Evolutionary conservation across 2,113 vertebrate genomes (phyloP).

Genomic region (Sorex fumeus): DNA sequence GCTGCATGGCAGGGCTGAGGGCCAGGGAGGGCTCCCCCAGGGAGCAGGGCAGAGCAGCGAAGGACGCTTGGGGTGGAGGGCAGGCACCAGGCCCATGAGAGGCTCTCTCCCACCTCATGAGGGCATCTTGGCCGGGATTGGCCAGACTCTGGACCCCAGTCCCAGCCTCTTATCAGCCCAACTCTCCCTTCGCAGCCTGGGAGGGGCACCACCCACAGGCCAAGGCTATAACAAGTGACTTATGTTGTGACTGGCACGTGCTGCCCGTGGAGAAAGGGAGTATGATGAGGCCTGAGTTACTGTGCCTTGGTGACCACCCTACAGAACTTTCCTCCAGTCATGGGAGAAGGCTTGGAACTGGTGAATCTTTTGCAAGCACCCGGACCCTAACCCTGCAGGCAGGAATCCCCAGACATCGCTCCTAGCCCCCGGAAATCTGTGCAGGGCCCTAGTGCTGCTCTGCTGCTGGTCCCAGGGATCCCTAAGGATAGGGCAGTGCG

Average conservation of each 20-base stretch:
- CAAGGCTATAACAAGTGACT: not conserved
- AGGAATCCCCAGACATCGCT: not conserved
- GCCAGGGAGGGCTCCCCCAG: not conserved
- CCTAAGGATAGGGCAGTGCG: not conserved
- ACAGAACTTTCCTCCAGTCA: not conserved
- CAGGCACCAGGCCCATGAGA: not conserved
- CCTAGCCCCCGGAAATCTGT: not conserved
- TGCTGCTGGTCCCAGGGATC: not conserved
- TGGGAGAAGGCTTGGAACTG: conserved; percentile 1
- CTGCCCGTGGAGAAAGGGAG: not conserved
- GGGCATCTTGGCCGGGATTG: no score
- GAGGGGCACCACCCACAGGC: not conserved
- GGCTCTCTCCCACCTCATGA: no score
- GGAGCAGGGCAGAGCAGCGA: not conserved
- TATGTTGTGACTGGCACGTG: not conserved
- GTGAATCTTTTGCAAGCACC: not conserved
- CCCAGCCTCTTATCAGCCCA: not conserved
- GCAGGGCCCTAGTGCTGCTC: not conserved
- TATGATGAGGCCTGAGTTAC: not conserved
- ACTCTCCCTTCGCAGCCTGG: not conserved
- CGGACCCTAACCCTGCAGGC: not conserved
- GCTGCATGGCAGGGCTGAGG: not conserved
- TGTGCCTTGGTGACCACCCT: not conserved
- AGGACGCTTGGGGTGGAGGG: not conserved
- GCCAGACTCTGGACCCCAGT: no score